Percentiles rank a stretch among this genome's conserved stretches.
Conservation (phyloP, 1,140 invertebrate genomes). For the Sycophaga agraensis region DNA sequence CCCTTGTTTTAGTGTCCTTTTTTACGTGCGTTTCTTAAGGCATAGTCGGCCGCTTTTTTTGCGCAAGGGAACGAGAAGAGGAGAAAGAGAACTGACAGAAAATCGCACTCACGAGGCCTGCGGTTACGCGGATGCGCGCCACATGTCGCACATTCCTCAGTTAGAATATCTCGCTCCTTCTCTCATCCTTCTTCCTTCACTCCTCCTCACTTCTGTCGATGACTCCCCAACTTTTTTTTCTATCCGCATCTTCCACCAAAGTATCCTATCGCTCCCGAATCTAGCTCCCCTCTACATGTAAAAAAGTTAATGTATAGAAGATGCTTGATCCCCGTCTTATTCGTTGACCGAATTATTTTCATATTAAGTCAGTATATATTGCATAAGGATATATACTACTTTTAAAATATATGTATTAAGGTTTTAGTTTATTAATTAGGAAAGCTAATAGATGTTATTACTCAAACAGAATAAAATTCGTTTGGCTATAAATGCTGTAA, state of each 20-base stretch:
- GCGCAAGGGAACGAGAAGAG: neutral
- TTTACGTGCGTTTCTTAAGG: neutral
- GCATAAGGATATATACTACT: too few relatives aligned
- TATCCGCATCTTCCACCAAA: neutral
- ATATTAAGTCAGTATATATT: too few relatives aligned
- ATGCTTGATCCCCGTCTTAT: too few relatives aligned
- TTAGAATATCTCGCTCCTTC: slow-evolving; percentile 5
- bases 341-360: too few relatives aligned
- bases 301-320: too few relatives aligned
- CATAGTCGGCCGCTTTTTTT: neutral
- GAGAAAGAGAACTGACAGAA: slow-evolving; percentile 9
- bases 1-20: neutral
- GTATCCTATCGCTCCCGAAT: neutral
- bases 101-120: slow-evolving; percentile 10
- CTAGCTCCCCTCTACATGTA: neutral
- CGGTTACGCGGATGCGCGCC: slow-evolving; percentile 22
- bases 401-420: too few relatives aligned
- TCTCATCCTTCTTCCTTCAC: neutral
- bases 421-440: too few relatives aligned
- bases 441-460: too few relatives aligned
- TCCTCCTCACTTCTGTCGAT: neutral
- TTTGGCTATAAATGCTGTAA: too few relatives aligned
- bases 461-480: too few relatives aligned
- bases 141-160: slow-evolving; percentile 21
- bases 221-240: neutral